Base-by-base conservation (phyloP, 2,888 invertebrate genomes). In the Ceraclea dissimilis region DNA sequence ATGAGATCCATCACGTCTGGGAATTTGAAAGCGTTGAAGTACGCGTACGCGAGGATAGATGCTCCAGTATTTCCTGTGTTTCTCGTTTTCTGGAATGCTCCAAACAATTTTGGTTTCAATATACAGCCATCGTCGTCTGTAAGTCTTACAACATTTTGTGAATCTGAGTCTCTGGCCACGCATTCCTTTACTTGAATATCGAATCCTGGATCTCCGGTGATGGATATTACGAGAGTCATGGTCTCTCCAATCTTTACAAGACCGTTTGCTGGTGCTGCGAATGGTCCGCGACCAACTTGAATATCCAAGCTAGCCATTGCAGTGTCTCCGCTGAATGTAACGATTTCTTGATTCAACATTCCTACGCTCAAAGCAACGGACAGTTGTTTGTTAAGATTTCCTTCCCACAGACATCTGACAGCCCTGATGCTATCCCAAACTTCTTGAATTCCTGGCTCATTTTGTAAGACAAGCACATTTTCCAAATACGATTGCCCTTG, bases 311-410 rank as follows among this genome's bases (percentile, higher is more conserved):
- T 81, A 5, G 89, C 89, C 71, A 85, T 84, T 0, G 88, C 89
- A 1, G 89, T 88, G 63, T 90, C 90, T n/a, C 90, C 90, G 63
- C 86, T 88, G 70, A 90, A 90, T 51, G 89, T 88, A 56, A 90
- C 86, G 10, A 88, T 85, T 63, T 90, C 86, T 67, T 88, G 86
- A 63, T 84, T 87, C 62, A 90, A 70, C 85, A 88, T 88, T 22
- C 88, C 89, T 1, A 90, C 87, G 64, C 84, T 86, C 18, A 90
- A 72, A 16, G 85, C 86, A 1, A 87, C 86, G 1, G 85, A 82
- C 50, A 90, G 70, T 13, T 86, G 84, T 65, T 88, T 86, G 53
- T 86, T 88, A 51, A 90, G 72, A 64, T 85, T 88, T 16, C 89
- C 89, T 75, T 88, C 88, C 89, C 89, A 90, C 11, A 88, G 71